These are phyloP conservation scores for Xenus cinereus DNA, from an alignment of 2,113 vertebrate genomes.

Conservation along the genomic window DNA sequence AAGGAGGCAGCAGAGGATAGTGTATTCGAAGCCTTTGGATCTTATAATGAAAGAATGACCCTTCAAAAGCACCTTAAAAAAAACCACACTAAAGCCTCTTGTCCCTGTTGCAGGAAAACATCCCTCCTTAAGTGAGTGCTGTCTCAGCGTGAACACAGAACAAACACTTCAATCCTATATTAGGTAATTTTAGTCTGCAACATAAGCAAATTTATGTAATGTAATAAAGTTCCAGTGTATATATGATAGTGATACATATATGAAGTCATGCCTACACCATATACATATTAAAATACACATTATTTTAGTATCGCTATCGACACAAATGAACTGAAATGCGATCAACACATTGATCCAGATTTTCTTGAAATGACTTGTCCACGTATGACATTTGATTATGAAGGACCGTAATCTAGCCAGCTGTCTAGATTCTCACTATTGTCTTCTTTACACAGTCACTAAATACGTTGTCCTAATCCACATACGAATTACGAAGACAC, in stretches of 20 bases:
- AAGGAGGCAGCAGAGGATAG: conserved; percentile 62
- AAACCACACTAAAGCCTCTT: neutral
- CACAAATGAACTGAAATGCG: neutral
- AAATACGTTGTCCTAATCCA: neutral
- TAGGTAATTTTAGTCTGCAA: neutral
- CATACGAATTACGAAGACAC: neutral
- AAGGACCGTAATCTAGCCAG: neutral
- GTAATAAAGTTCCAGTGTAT: neutral
- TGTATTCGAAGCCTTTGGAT: neutral
- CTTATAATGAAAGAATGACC: neutral
- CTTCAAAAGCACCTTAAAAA: conserved; percentile 12
- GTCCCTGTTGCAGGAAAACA: neutral
- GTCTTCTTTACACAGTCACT: neutral
- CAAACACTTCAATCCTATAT: neutral
- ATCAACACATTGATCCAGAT: neutral
- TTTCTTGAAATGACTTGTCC: neutral
- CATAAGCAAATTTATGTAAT: neutral
- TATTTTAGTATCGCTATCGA: neutral
- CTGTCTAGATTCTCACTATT: neutral
- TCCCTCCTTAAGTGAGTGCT: neutral
- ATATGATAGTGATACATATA: neutral
- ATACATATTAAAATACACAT: neutral
- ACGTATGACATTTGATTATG: neutral
- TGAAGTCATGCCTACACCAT: neutral
- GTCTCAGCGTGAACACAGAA: neutral